These are phyloP conservation scores for Drosophila algonquin DNA, from an alignment of 2,888 invertebrate species.

Conservation along the genomic window DNA sequence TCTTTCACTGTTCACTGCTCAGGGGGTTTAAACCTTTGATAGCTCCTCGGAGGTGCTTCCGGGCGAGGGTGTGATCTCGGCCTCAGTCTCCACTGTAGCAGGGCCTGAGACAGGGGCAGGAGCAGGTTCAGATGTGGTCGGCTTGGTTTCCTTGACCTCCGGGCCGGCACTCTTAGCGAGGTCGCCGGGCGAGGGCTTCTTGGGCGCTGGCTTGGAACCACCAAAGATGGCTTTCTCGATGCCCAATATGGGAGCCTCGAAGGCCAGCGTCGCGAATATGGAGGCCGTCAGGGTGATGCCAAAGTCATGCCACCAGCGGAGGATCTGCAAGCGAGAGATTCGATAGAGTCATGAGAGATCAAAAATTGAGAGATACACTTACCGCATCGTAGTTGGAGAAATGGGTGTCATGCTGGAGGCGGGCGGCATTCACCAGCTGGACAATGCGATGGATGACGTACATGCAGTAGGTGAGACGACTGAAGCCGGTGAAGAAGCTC, in stretches of 20 bases:
- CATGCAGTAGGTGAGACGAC: conserved; percentile 82
- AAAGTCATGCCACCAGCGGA: conserved; percentile 84
- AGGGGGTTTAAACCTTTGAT: conserved; percentile 54
- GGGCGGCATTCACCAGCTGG: conserved; percentile 78
- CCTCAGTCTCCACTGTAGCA: conserved; percentile 10
- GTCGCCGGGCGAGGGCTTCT: conserved; percentile 51
- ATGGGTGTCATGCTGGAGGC: conserved; percentile 79
- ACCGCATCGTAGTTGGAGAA: conserved; percentile 82
- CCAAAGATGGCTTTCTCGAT: conserved; percentile 84
- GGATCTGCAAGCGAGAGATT: conserved; percentile 71
- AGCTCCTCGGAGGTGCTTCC: conserved; percentile 46
- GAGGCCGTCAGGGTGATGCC: conserved; percentile 82
- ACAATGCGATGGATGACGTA: conserved; percentile 83
- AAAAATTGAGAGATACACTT: conserved; percentile 39
- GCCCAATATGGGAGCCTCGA: conserved; percentile 84
- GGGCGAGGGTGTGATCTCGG: conserved; percentile 38
- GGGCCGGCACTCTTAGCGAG: conserved; percentile 27
- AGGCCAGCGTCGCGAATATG: conserved; percentile 84
- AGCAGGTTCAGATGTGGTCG: conserved; percentile 13
- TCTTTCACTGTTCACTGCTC: too few species aligned
- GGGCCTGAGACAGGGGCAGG: background rate
- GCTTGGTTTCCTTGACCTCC: background rate
- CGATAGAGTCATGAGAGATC: background rate
- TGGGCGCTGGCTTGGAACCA: conserved; percentile 50
- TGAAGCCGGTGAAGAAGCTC: conserved; percentile 82